Evolutionary conservation across 2,113 vertebrate species (phyloP), one percentile per base, ranked within the genome.

Genomic region (Ariopsis seemanni): DNA sequence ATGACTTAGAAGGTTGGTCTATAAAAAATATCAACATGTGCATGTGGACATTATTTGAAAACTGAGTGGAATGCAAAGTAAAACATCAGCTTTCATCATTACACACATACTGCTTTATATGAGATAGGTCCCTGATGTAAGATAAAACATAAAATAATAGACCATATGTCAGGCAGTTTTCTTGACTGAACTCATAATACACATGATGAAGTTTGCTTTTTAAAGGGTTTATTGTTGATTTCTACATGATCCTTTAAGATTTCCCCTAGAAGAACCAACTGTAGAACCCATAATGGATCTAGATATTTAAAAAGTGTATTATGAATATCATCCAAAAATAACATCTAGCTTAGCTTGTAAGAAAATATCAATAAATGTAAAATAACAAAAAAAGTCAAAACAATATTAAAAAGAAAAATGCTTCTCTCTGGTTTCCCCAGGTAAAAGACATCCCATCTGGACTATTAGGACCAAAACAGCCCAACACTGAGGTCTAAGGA

Each of bases 11-110:
- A 50, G 77, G 87, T 84, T n/a, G n/a, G 27, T 65, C 17, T 30
- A 78, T 84, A 84, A 87, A 87, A 92, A 81, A 48, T 91, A 50
- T 84, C n/a, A 83, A 17, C 34, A 34, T 88, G 78, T 77, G 74
- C 69, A 75, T 53, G n/a, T 4, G 48, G 42, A 86, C 72, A 50
- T 53, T 67, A 34, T 34, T 58, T 86, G 75, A 71, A 86, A 53
- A n/a, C 63, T 84, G 62, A 85, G 87, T 53, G 79, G 65, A 62
- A 90, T 87, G 63, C 82, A 83, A n/a, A 71, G 20, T 50, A 58
- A 50, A 62, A 86, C 88, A 77, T 74, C 53, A 62, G 60, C 77
- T 88, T 4, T 58, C 20, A 58, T 78, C 74, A 34, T 83, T 80
- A 72, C 53, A 25, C 58, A 72, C 72, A 62, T 18, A 30, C 57